Percentiles rank a stretch among this genome's conserved stretches.
Conservation (phyloP, 2,797 vertebrate genomes). For the Sardinella longiceps region DNA sequence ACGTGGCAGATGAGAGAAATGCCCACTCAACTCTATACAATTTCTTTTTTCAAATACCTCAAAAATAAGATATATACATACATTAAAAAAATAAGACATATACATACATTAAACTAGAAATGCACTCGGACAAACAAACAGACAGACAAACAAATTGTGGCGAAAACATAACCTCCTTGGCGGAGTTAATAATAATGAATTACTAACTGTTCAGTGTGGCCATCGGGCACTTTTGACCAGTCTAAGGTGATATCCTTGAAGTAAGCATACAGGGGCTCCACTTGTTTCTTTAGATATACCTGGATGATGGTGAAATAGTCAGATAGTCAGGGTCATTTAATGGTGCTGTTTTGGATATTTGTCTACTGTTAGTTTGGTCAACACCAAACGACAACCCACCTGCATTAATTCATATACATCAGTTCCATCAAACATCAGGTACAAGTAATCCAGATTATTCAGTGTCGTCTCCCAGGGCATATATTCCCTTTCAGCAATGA, state of each 20-base stretch:
- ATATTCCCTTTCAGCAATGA: constrained; percentile 73
- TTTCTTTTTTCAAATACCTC: too few species aligned
- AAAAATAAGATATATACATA: too few species aligned
- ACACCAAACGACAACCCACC: constrained; percentile 64
- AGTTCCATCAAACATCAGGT: constrained; percentile 84
- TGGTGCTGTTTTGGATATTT: background rate
- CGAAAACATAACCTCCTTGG: too few species aligned
- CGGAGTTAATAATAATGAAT: too few species aligned
- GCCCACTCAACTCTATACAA: background rate
- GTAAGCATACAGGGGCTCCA: constrained; percentile 73
- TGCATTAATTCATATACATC: constrained; percentile 81
- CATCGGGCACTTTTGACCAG: constrained; percentile 54
- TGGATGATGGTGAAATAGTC: constrained; percentile 49
- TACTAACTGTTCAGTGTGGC: constrained; percentile 76
- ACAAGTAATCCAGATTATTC: constrained; percentile 79
- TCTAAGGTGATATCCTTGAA: constrained; percentile 62
- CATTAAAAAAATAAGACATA: too few species aligned
- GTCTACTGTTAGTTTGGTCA: background rate
- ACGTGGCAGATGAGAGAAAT: background rate
- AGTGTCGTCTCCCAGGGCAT: constrained; percentile 87
- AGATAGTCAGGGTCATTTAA: background rate
- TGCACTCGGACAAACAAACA: too few species aligned
- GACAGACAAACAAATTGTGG: too few species aligned
- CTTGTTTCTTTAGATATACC: constrained; percentile 79
- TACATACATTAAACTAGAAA: too few species aligned